Evolutionary conservation across 1,140 invertebrate genomes (phyloP).

Genomic region (Ruditapes philippinarum): DNA sequence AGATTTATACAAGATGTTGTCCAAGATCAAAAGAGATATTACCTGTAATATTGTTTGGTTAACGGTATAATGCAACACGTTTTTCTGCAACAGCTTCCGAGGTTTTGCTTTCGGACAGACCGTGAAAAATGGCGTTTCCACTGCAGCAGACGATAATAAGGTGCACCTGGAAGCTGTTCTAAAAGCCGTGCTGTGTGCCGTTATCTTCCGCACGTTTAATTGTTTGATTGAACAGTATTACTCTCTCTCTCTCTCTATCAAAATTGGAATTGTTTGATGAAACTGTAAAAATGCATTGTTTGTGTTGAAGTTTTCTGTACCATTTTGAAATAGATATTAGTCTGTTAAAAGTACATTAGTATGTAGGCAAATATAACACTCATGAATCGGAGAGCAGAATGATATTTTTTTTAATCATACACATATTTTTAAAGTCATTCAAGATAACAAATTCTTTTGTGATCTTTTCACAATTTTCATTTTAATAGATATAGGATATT

Average conservation of each 20-base stretch:
- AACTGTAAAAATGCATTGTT: neutral
- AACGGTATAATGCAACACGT: constrained; percentile 54
- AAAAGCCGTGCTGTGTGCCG: neutral
- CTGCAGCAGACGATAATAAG: neutral
- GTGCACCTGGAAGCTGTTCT: constrained; percentile 2
- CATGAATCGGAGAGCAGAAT: too few relatives aligned
- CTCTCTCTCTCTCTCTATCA: too few relatives aligned
- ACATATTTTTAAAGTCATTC: too few relatives aligned
- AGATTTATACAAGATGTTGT: constrained; percentile 28
- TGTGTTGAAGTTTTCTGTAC: neutral
- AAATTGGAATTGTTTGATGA: constrained; percentile 12
- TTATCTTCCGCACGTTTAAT: constrained; percentile 20
- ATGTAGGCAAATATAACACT: too few relatives aligned
- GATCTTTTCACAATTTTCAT: too few relatives aligned
- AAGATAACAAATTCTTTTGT: too few relatives aligned
- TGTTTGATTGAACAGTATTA: neutral
- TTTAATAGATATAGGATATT: too few relatives aligned
- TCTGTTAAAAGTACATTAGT: too few relatives aligned
- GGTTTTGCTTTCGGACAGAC: constrained; percentile 11
- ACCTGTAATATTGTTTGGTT: constrained; percentile 20
- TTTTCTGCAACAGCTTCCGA: constrained; percentile 30
- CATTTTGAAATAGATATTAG: too few relatives aligned
- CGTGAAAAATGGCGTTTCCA: constrained; percentile 25
- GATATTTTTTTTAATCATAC: too few relatives aligned
- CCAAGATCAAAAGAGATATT: constrained; percentile 24